Conservation (phyloP, 2,888 invertebrate species). For the Epinotia ramella region DNA sequence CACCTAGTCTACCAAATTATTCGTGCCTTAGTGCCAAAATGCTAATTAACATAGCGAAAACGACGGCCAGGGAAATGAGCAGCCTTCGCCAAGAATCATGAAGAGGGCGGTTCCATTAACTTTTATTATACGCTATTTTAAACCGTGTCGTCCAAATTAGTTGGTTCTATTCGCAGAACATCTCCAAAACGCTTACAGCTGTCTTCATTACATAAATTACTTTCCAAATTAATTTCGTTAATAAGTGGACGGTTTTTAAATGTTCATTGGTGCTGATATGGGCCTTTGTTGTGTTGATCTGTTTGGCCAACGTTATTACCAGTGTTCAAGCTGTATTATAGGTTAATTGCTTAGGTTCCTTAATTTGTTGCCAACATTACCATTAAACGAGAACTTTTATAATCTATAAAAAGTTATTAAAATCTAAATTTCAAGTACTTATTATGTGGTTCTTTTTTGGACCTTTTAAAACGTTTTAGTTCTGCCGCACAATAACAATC, state of each 20-base stretch:
- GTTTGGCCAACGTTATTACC: neutral
- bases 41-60: conserved; percentile 80
- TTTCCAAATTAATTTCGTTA: conserved; percentile 69
- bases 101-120: conserved; percentile 80
- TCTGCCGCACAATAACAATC: neutral
- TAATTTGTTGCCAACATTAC: conserved; percentile 2
- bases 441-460: neutral
- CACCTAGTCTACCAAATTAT: conserved; percentile 71
- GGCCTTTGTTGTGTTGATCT: conserved; percentile 30
- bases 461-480: neutral
- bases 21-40: conserved; percentile 80
- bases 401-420: neutral
- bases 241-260: conserved; percentile 54
- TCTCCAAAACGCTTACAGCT: conserved; percentile 63
- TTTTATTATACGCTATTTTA: conserved; percentile 83
- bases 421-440: neutral
- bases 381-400: neutral
- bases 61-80: conserved; percentile 76
- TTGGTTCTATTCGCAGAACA: conserved; percentile 78
- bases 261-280: conserved; percentile 32
- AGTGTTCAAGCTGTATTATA: conserved; percentile 19
- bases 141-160: conserved; percentile 82
- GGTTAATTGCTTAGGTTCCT: conserved; percentile 27
- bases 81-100: conserved; percentile 79
- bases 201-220: conserved; percentile 69